Evolutionary conservation across 2,888 invertebrate genomes (phyloP).

Genomic region (Notodonta dromedarius): DNA sequence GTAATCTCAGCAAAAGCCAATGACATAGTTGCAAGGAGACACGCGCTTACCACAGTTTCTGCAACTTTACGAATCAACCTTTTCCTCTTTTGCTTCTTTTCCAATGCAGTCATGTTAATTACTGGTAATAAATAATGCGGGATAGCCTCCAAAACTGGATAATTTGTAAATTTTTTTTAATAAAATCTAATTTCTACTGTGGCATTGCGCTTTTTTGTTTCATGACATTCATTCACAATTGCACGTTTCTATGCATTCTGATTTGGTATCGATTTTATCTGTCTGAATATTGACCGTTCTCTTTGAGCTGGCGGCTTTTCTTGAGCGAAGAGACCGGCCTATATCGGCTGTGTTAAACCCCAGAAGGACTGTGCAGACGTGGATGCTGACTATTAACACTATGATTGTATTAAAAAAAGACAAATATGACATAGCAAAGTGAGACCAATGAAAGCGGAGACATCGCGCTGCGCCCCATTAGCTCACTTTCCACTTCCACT

Average conservation of each 20-base stretch:
- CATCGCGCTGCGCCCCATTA: constrained; percentile 58
- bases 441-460: constrained; percentile 35
- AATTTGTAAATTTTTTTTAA: constrained; percentile 1
- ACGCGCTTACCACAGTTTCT: constrained; percentile 57
- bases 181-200: constrained; percentile 4
- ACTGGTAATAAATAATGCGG: constrained; percentile 8
- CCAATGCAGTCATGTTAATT: constrained; percentile 46
- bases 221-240: constrained; percentile 38
- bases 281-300: constrained; percentile 37
- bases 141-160: neutral
- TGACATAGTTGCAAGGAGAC: constrained; percentile 60
- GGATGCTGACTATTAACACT: constrained; percentile 52
- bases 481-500: constrained; percentile 28
- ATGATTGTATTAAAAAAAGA: constrained; percentile 50
- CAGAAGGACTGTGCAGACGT: constrained; percentile 49
- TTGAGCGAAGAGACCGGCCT: neutral
- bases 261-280: constrained; percentile 36
- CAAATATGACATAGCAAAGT: constrained; percentile 60
- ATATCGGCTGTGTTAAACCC: constrained; percentile 45
- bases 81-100: constrained; percentile 51
- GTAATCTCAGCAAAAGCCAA: constrained; percentile 65
- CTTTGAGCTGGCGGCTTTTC: neutral
- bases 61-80: constrained; percentile 50
- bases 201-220: constrained; percentile 13
- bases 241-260: constrained; percentile 56